Conservation (phyloP, 2,113 vertebrate species). For the Phylloscopus whistleri region DNA sequence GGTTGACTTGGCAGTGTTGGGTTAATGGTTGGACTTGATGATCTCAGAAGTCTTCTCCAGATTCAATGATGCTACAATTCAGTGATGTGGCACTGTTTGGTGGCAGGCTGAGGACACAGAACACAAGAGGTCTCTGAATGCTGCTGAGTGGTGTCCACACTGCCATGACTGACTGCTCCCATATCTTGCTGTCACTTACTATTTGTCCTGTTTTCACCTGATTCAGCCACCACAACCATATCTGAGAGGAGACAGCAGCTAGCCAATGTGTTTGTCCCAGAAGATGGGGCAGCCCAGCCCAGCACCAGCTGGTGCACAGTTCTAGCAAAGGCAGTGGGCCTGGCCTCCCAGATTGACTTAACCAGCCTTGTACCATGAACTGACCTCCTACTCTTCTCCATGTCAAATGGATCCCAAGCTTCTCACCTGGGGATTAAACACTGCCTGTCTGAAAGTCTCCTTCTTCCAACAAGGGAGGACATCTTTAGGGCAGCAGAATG, state of each 20-base stretch:
- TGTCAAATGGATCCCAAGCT: background rate
- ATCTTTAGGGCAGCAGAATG: rapidly evolving
- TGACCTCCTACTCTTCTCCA: background rate
- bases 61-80: background rate
- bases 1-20: background rate
- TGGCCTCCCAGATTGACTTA: background rate
- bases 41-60: background rate
- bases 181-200: background rate
- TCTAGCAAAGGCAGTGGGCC: background rate
- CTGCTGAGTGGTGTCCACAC: background rate
- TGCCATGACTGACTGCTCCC: background rate
- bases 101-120: background rate
- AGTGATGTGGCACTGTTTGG: background rate
- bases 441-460: background rate
- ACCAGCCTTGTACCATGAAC: background rate
- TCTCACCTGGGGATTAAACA: background rate
- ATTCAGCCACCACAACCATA: background rate
- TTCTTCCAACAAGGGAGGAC: background rate
- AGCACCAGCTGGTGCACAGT: rapidly evolving
- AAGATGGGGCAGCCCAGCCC: background rate
- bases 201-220: background rate
- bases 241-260: background rate
- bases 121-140: background rate
- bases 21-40: background rate
- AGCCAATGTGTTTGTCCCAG: background rate